Base-by-base conservation (phyloP, 2,797 vertebrate species). In the Cheirogaleus major region DNA sequence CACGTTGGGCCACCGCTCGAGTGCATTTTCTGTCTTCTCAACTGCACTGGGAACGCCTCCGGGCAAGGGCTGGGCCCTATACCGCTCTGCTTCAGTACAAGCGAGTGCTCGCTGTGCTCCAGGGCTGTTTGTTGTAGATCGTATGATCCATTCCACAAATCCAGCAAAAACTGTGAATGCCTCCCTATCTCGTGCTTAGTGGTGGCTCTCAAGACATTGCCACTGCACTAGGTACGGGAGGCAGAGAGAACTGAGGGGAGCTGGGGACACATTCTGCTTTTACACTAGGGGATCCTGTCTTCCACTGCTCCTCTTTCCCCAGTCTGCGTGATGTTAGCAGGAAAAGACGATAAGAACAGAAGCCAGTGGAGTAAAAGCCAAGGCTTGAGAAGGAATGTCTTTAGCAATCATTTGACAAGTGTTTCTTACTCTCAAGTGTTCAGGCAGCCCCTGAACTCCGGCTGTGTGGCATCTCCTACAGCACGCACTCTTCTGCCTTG, bases 1-100 rank as follows among this genome's bases (percentile, higher is more conserved):
- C n/a, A 7, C 45, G 0, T 0, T 32, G 6, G 6, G 23, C n/a
- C 61, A n/a, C 67, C 59, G 22, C 48, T 38, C 1, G 7, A 65
- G 48, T 32, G 45, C 82, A 25, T 67, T n/a, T 92, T 67, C 38
- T 88, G 50, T n/a, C 45, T 76, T 41, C 30, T 87, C 41, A 20
- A 27, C 76, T 22, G 27, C 22, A 22, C 20, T 7, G 15, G 32
- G 76, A 43, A 14, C 20, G 15, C 13, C 38, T 73, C 23, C 50
- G 50, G 50, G 8, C 22, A 5, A 70, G 30, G 30, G 41, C 5
- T 35, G 22, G 50, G 43, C 13, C 32, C 55, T 11, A 1, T 3
- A 2, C 43, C 0, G 0, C 14, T 30, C 41, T 35, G 18, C 63
- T 79, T 69, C 41, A 38, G 12, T 22, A 2, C 38, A 10, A 38